Percentiles rank a stretch among this genome's conserved stretches.
Evolutionary conservation across 2,888 invertebrate genomes (phyloP).

Genomic region (Philereme transversata): DNA sequence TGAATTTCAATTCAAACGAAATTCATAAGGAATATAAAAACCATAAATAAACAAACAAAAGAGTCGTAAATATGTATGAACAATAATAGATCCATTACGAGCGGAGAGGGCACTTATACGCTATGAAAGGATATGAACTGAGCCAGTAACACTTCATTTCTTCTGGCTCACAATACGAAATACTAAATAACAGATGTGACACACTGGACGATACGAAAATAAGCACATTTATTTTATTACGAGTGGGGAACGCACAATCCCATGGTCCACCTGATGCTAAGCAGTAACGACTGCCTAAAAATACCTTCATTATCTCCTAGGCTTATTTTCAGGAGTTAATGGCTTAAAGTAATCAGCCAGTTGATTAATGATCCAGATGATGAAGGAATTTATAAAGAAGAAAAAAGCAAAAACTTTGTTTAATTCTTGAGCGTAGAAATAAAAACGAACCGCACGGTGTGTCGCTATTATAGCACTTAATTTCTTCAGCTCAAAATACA

Average conservation of each 20-base stretch:
- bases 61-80: constrained; percentile 41
- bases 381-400: too few species aligned
- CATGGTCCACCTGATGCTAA: too few species aligned
- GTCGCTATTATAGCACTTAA: constrained; percentile 16
- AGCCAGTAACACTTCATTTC: constrained; percentile 43
- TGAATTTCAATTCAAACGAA: constrained; percentile 7
- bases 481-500: constrained; percentile 37
- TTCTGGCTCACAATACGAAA: constrained; percentile 40
- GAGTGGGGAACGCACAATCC: too few species aligned
- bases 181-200: constrained; percentile 21
- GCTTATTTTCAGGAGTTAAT: too few species aligned
- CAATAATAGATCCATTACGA: constrained; percentile 42
- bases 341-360: too few species aligned
- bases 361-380: too few species aligned
- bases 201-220: constrained; percentile 2
- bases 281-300: too few species aligned
- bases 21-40: constrained; percentile 12
- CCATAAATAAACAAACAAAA: constrained; percentile 33
- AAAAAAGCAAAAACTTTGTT: too few species aligned
- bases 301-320: too few species aligned
- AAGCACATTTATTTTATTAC: background rate
- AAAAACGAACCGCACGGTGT: constrained; percentile 3
- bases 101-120: constrained; percentile 36
- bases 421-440: too few species aligned
- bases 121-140: constrained; percentile 36